Base-by-base conservation (phyloP, 2,888 invertebrate species). In the Palloptera scutellata region DNA sequence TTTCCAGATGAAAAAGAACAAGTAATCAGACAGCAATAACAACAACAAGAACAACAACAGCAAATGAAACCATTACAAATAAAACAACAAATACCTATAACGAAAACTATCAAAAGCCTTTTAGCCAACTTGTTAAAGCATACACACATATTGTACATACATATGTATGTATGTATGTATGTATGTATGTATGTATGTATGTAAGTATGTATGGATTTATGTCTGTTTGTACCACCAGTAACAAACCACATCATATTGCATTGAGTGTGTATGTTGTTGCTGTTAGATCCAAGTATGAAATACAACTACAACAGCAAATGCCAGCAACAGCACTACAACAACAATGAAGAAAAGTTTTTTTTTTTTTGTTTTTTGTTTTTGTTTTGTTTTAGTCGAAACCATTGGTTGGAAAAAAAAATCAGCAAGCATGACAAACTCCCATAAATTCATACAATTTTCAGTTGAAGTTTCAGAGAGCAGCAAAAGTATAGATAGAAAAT, bases 121-220 rank as follows among this genome's bases (percentile, higher is more conserved):
- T 53, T 20, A 19, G 53, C 53, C 19, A 53, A 53, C 9, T 20
- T 20, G 20, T 17, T 52, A 1, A n/a, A 19, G 52, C 8, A 52
- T n/a, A n/a, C n/a, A 55, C 53, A 63, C 9, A 15, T 52, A 19
- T 41, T 42, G 30, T n/a, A 58, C 41, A 58, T 20, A 43, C 48
- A 40, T 10, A 2, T n/a, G 51, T 15, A 20, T 13, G 12, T 30
- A 17, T 40, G 51, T 13, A n/a, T 17, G n/a, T 17, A 17, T 53
- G 17, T n/a, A n/a, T 15, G 41, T 10, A 19, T 41, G 40, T 51
- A 51, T 17, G 15, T 41, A 41, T 12, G 11, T 17, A 11, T 12
- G 19, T 19, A 45, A n/a, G 13, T 51, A 55, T 45, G 45, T 55
- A 63, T 48, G 45, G 45, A 12, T 4, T 48, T 60, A 43, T 42